Evolutionary conservation across 2,113 vertebrate species (phyloP), one percentile per base, ranked within the genome.

Genomic region (Pelvicachromis taeniatus): DNA sequence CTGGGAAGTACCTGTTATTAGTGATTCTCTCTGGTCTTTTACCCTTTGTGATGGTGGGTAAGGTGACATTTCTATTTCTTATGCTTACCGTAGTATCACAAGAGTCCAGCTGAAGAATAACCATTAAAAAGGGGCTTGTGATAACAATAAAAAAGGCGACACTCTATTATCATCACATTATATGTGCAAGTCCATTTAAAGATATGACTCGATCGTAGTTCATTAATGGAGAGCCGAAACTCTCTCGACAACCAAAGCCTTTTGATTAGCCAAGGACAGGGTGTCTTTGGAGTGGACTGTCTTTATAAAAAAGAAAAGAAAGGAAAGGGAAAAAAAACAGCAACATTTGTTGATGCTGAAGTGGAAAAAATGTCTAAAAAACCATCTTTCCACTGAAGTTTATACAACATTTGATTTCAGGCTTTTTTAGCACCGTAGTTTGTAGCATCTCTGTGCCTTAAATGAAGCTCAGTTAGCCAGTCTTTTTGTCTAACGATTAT

Each of bases 1-100:
- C 9, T 77, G 42, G 81, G 85, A 88, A 75, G 26, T 23, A 54
- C 81, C 35, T 59, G 63, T 73, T 88, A 90, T 89, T 78, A 68
- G 55, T 80, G 50, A 77, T 84, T 86, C 80, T 85, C 82, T 89
- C 75, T 85, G 75, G 89, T 92, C 86, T 90, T 85, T 92, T 81
- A 78, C n/a, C 77, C 70, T 90, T 85, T 82, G 53, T 80, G 73
- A 53, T 82, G 56, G 19, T 77, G 58, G 48, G 81, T 50, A 17
- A 12, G 31, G 61, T 87, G 89, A 90, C 58, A 82, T 92, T 89
- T 91, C 82, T 63, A 82, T 91, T 92, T 80, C 68, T 59, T 77
- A 68, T 87, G 87, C 61, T 82, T 87, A 53, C 42, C 52, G 17
- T 33, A 86, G 42, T 45, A 53, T 40, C 56, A 70, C 59, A 63